Base-by-base conservation (phyloP, 2,797 vertebrate genomes). In the Gephyroberyx darwinii region DNA sequence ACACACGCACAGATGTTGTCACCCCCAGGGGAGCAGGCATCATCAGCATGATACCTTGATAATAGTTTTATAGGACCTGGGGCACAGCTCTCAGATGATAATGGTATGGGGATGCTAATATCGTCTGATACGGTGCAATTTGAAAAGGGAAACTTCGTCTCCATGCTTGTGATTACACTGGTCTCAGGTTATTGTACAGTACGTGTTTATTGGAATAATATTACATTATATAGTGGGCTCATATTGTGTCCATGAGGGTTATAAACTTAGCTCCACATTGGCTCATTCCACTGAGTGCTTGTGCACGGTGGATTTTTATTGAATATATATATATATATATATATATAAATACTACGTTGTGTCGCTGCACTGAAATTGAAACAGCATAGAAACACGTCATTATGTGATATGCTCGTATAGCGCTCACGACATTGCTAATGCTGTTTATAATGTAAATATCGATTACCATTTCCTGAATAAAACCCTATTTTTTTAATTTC, bases 1-100 rank as follows among this genome's bases (percentile, higher is more conserved):
- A 47, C 26, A 55, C 35, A 71, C 60, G 52, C 8, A 48, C 72
- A 74, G 80, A 81, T 81, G 78, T 75, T 75, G 41, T 63, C 37
- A 59, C 65, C 58, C 81, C 82, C 12, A 45, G 75, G 69, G 73
- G 47, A 37, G 41, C 65, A 50, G 52, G 60, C 78, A 30, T 78
- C 81, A 81, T 79, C 80, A 84, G 79, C 75, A 39, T 74, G 77
- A 86, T 74, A 78, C 86, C 76, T 65, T 65, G 64, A 75, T 86
- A 86, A 86, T 80, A 83, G 81, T 88, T 90, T 87, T 82, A 81
- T 74, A 71, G 74, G 82, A 84, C 83, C 79, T 67, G 53, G 76
- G 80, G 74, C 30, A 14, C 52, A 31, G 68, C 62, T 75, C 62
- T 72, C 52, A 20, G 48, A 80, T 75, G 60, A 64, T 80, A 79